These are phyloP conservation scores for Centruroides vittatus DNA, from an alignment of 1,140 invertebrate species.

Conservation along the genomic window DNA sequence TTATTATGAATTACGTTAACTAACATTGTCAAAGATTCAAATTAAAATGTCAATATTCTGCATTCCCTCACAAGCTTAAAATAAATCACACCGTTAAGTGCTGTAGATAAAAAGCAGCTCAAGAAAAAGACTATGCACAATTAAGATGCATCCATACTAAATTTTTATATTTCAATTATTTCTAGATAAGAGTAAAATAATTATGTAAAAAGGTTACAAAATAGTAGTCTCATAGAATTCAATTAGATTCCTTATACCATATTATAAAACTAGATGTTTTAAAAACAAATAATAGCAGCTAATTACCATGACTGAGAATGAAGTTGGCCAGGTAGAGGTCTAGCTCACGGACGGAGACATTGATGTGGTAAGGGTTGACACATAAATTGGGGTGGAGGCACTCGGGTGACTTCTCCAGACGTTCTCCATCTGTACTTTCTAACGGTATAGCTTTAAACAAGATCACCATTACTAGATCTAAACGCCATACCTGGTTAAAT, in stretches of 20 bases:
- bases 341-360: slow-evolving; percentile 93
- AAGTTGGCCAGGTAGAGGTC: slow-evolving; percentile 98
- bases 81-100: no score
- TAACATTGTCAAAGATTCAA: no score
- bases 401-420: slow-evolving; percentile 92
- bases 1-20: no score
- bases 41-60: no score
- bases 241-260: neutral
- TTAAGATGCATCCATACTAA: no score
- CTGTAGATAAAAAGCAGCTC: no score
- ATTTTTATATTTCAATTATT: no score
- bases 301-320: slow-evolving; percentile 88
- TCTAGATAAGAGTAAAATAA: no score
- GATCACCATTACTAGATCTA: slow-evolving; percentile 99
- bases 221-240: no score
- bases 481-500: slow-evolving; percentile 68
- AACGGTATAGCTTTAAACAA: slow-evolving; percentile 98
- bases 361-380: slow-evolving; percentile 99
- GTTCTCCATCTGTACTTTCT: slow-evolving; percentile 97
- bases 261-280: neutral
- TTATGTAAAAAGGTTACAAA: no score
- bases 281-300: neutral
- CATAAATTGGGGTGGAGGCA: slow-evolving; percentile 92
- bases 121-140: no score
- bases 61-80: no score